Evolutionary conservation across 1,140 invertebrate species (phyloP).

Genomic region (Dryas iulia): DNA sequence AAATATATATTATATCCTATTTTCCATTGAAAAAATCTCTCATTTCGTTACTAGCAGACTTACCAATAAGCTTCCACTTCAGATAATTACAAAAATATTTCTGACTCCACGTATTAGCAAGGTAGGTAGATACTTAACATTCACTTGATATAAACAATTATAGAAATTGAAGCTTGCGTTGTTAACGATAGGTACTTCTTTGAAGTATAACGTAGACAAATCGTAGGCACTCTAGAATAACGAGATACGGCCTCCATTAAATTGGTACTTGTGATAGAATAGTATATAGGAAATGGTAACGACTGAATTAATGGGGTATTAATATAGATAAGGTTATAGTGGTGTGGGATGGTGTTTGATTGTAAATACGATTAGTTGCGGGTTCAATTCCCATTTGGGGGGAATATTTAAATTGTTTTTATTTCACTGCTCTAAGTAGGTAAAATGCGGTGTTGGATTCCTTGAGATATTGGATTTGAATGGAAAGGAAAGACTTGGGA

Average conservation of each 20-base stretch:
- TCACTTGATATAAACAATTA: not conserved
- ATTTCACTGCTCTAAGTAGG: too few species aligned
- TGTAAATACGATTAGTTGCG: too few species aligned
- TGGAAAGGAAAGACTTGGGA: too few species aligned
- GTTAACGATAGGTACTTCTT: constrained; percentile 31
- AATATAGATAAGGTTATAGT: too few species aligned
- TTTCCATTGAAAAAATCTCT: too few species aligned
- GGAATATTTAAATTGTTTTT: too few species aligned
- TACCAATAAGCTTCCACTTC: not conserved
- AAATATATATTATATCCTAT: too few species aligned
- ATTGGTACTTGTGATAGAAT: constrained; percentile 31
- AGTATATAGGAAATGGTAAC: constrained; percentile 4
- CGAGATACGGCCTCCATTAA: constrained; percentile 31
- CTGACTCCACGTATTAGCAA: not conserved
- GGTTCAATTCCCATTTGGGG: too few species aligned
- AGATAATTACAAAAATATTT: not conserved
- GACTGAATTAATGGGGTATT: too few species aligned
- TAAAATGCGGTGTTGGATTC: too few species aligned
- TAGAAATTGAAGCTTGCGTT: constrained; percentile 8
- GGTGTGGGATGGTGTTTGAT: too few species aligned
- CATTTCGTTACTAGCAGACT: not conserved
- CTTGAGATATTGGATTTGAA: too few species aligned
- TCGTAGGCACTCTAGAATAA: constrained; percentile 36
- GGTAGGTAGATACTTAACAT: not conserved
- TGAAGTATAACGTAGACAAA: constrained; percentile 29